Evolutionary conservation across 92 coral and sea anemone species (phyloP).

Genomic region (Virgularia gustaviana): DNA sequence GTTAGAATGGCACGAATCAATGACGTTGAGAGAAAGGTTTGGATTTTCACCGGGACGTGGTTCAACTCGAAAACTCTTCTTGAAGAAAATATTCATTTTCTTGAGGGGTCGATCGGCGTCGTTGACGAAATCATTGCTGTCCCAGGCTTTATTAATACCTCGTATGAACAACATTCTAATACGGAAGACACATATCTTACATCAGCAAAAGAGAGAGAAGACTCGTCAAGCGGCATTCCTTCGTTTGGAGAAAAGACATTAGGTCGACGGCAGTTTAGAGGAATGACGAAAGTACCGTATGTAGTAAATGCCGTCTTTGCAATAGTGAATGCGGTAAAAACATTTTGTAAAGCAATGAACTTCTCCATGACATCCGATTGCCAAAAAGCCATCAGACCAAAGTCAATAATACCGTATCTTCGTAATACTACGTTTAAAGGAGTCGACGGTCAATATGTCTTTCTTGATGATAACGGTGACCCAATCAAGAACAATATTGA

Average conservation of each 20-base stretch:
- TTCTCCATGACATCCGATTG: conserved; percentile 6
- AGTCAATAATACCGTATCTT: conserved; percentile 41
- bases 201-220: not conserved
- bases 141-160: conserved; percentile 33
- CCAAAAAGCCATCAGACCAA: conserved; percentile 34
- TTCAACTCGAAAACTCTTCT: conserved; percentile 39
- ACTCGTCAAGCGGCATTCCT: not conserved
- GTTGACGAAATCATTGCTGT: conserved; percentile 35
- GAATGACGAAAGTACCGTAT: conserved; percentile 13
- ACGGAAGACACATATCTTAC: not conserved
- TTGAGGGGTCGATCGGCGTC: conserved; percentile 47
- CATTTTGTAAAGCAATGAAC: conserved; percentile 26
- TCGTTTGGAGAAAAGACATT: not conserved
- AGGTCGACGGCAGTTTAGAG: not conserved
- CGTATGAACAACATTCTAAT: not conserved
- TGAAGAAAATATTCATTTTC: conserved; percentile 4
- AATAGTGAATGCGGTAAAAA: conserved; percentile 37
- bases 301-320: conserved; percentile 44
- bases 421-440: conserved; percentile 47
- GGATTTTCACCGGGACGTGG: conserved; percentile 77
- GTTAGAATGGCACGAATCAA: conserved; percentile 42
- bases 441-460: conserved; percentile 38
- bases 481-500: conserved; percentile 26
- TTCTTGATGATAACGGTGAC: conserved; percentile 58
- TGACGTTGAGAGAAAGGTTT: conserved; percentile 51